Evolutionary conservation across 2,888 invertebrate species (phyloP).

Genomic region (Heliconius ismenius): DNA sequence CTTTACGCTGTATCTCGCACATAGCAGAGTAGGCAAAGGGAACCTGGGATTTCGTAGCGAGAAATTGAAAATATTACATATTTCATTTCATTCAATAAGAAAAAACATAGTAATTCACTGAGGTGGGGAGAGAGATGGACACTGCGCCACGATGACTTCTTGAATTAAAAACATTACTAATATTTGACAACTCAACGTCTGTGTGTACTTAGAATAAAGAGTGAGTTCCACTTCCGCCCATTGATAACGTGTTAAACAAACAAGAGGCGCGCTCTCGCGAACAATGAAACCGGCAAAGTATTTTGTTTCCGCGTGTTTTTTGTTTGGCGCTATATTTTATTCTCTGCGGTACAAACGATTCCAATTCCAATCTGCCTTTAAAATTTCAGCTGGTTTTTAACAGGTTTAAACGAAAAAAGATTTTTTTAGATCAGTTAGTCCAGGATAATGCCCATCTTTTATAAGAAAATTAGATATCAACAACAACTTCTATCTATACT

Average conservation of each 20-base stretch:
- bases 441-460: background rate
- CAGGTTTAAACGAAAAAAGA: slow-evolving; percentile 35
- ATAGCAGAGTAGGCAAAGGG: too few relatives aligned
- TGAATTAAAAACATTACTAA: slow-evolving; percentile 2
- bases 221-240: slow-evolving; percentile 22
- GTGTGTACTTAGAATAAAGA: slow-evolving; percentile 14
- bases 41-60: too few relatives aligned
- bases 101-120: too few relatives aligned
- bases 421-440: background rate
- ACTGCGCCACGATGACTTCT: background rate
- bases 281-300: slow-evolving; percentile 34
- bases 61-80: too few relatives aligned
- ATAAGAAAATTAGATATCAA: background rate
- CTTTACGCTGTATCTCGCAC: too few relatives aligned
- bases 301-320: slow-evolving; percentile 37
- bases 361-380: slow-evolving; percentile 41
- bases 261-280: slow-evolving; percentile 33
- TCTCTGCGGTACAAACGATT: slow-evolving; percentile 45
- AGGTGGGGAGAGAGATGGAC: background rate
- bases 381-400: slow-evolving; percentile 35
- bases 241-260: slow-evolving; percentile 34
- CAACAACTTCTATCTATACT: too few relatives aligned
- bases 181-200: background rate
- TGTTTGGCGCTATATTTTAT: slow-evolving; percentile 42
- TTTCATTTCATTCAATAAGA: too few relatives aligned